Percentiles rank a stretch among this genome's conserved stretches.
phyloP scores from a whole-genome alignment of 2,113 vertebrate genomes.

The Festucalex cinctus region DNA sequence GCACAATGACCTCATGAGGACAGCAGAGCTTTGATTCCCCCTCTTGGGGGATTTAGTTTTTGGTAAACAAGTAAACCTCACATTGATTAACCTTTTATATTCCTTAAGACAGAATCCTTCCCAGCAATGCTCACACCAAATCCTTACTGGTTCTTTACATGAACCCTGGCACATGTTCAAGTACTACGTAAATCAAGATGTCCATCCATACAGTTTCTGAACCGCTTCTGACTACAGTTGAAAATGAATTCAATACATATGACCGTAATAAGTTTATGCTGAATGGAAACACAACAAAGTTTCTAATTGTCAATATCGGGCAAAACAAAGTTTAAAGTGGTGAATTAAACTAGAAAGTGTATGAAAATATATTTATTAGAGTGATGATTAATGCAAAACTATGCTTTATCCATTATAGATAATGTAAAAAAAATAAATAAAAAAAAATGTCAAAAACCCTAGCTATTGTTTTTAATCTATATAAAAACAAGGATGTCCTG shows the following conservation, averaged over 20 bases:
- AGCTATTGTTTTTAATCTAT: too few species aligned
- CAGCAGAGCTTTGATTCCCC: constrained; percentile 52
- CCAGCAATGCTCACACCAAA: too few species aligned
- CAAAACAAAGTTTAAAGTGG: background rate
- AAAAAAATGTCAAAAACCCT: too few species aligned
- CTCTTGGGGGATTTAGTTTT: constrained; percentile 39
- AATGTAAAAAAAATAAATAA: too few species aligned
- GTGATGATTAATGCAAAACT: background rate
- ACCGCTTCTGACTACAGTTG: too few species aligned
- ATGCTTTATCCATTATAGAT: background rate
- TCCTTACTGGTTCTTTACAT: background rate
- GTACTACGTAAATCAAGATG: background rate
- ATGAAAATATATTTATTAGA: background rate
- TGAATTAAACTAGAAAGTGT: background rate
- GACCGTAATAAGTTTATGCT: too few species aligned
- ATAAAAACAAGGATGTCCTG: background rate
- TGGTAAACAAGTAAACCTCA: constrained; percentile 40
- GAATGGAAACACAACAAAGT: background rate
- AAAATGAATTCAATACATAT: too few species aligned
- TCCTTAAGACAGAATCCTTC: constrained; percentile 5
- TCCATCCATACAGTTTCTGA: background rate
- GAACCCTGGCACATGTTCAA: background rate
- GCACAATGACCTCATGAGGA: constrained; percentile 61
- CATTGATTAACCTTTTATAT: constrained; percentile 31
- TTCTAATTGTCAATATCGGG: too few species aligned